Conservation (phyloP, 2,113 vertebrate genomes). For the Cyphomyrus plagiostoma region DNA sequence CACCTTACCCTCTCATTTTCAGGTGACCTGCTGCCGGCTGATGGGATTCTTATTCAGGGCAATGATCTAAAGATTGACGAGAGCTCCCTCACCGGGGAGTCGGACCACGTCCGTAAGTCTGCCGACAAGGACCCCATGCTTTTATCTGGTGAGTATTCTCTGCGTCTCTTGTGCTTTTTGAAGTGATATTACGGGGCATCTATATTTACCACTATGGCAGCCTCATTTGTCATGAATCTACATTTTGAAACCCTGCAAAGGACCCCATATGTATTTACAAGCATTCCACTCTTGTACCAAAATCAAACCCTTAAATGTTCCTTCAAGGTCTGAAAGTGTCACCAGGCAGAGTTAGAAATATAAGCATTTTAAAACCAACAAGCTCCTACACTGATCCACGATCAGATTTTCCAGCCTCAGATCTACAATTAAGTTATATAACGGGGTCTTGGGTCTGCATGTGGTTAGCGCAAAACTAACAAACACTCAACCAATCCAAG, state of each 20-base stretch:
- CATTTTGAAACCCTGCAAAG: not conserved
- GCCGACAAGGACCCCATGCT: conserved; percentile 84
- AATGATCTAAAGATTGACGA: conserved; percentile 86
- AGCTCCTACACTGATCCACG: too few relatives aligned
- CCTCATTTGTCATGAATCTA: not conserved
- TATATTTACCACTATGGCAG: not conserved
- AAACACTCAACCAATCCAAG: too few relatives aligned
- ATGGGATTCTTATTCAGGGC: conserved; percentile 78
- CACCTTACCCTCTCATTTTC: not conserved
- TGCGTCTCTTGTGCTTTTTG: not conserved
- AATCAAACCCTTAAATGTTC: not conserved
- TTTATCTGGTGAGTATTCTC: conserved; percentile 69
- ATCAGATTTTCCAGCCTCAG: too few relatives aligned
- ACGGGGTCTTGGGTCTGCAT: too few relatives aligned
- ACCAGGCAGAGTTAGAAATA: too few relatives aligned
- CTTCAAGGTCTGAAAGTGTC: not conserved
- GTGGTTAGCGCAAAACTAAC: too few relatives aligned
- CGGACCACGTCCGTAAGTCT: conserved; percentile 80
- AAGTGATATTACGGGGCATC: not conserved
- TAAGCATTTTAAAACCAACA: too few relatives aligned
- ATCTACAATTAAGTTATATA: too few relatives aligned
- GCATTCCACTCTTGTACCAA: not conserved
- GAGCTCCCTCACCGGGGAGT: conserved; percentile 83
- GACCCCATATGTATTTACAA: not conserved
- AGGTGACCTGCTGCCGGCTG: conserved; percentile 84